Evolutionary conservation across 2,113 vertebrate species (phyloP), one percentile per base, ranked within the genome.

Genomic region (Engystomops pustulosus): DNA sequence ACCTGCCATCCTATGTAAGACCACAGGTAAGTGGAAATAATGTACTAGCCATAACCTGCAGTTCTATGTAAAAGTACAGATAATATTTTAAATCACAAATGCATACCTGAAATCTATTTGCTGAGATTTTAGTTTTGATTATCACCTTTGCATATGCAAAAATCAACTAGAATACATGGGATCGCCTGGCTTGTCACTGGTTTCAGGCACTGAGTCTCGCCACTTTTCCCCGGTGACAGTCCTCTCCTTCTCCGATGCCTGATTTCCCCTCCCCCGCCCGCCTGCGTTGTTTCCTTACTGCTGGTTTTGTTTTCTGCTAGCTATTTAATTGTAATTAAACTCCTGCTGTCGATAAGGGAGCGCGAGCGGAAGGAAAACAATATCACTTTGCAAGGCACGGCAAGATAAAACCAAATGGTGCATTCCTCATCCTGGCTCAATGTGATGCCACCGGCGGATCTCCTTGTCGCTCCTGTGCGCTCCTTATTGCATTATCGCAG

Each of bases 271-370:
- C 14, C 81, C 25, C 60, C 62, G 17, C 72, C 60, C 53, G 44
- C 86, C 86, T 74, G 74, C 76, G 70, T 68, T 53, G 45, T 23
- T 41, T 60, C 84, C 81, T 87, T 62, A 90, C 88, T 84, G 88
- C 87, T 86, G 85, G 55, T 86, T 90, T 88, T 89, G 89, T 92
- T 94, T 94, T 93, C 94, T 88, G 62, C 86, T 89, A 93, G 93
- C 91, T 92, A 87, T 90, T 93, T 94, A 94, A 94, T 92, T 95
- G 91, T 93, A 95, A 96, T 96, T 95, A 95, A 96, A 95, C 91
- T 90, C 91, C 88, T 91, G 89, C 88, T 86, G 90, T 92, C 90
- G 4, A 75, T 2, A 17, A 86, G 85, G 84, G 87, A 86, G 81
- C 75, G 77, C 69, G 81, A 36, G 0, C 18, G 51, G 38, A 83